These are phyloP conservation scores for Ophiothrix spiculata DNA, from an alignment of 35 echinoderm and acorn worm genomes.

Conservation along the genomic window DNA sequence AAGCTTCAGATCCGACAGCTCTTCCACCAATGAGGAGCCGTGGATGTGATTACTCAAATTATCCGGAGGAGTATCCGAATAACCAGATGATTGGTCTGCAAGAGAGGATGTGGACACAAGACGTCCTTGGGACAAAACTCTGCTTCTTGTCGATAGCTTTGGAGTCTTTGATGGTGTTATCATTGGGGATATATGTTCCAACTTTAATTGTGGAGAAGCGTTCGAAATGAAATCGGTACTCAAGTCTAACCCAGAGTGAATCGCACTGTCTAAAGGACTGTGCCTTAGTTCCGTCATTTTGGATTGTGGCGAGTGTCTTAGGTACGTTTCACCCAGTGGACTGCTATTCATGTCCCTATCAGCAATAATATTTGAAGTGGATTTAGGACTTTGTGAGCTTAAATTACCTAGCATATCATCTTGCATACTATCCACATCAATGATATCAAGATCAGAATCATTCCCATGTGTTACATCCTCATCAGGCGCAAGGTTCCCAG, in stretches of 20 bases:
- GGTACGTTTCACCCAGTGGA: constrained; percentile 43
- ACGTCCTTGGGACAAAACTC: not conserved
- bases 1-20: constrained; percentile 9
- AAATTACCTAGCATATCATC: not conserved
- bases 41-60: not conserved
- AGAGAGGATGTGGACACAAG: not conserved
- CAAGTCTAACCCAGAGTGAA: constrained; percentile 22
- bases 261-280: constrained; percentile 15
- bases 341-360: not conserved
- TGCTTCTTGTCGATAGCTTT: constrained; percentile 19
- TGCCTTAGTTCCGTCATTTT: not conserved
- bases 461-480: not conserved
- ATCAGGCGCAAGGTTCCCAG: not conserved
- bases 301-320: constrained; percentile 46
- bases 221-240: constrained; percentile 15
- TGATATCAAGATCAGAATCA: not conserved
- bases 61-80: not conserved
- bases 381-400: not conserved
- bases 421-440: not conserved
- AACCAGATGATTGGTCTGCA: not conserved
- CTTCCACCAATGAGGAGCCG: not conserved
- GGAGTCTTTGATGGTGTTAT: constrained; percentile 73
- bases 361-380: not conserved
- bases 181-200: constrained; percentile 62
- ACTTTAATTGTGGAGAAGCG: constrained; percentile 32